These are phyloP conservation scores for Frieseomelitta varia DNA, from an alignment of 1,140 invertebrate genomes.

Conservation along the genomic window DNA sequence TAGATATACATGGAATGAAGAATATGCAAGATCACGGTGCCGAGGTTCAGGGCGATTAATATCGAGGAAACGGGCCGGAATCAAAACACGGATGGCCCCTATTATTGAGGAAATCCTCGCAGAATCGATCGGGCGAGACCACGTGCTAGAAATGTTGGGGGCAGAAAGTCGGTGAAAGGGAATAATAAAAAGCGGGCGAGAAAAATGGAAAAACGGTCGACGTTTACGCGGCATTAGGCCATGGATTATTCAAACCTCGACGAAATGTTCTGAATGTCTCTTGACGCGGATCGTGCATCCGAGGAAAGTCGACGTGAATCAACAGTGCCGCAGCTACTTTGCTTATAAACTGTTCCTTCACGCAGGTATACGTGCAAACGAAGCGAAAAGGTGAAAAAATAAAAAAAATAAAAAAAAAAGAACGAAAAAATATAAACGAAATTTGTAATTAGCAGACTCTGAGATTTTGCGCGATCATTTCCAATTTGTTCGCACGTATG, in stretches of 20 bases:
- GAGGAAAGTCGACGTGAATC: constrained; percentile 4
- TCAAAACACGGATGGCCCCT: constrained; percentile 14
- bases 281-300: constrained; percentile 31
- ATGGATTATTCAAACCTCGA: constrained; percentile 72
- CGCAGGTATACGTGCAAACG: too few relatives aligned
- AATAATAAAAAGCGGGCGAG: constrained; percentile 20
- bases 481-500: too few relatives aligned
- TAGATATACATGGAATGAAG: not conserved
- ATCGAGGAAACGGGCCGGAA: constrained; percentile 17
- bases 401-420: too few relatives aligned
- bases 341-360: not conserved
- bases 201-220: constrained; percentile 55
- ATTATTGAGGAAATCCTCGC: constrained; percentile 6
- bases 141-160: constrained; percentile 18
- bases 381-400: too few relatives aligned
- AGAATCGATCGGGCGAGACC: not conserved
- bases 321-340: constrained; percentile 17
- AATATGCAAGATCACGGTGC: not conserved
- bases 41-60: constrained; percentile 2
- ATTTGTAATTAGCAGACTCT: too few relatives aligned
- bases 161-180: constrained; percentile 15
- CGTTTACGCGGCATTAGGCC: constrained; percentile 71
- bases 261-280: constrained; percentile 59
- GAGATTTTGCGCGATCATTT: too few relatives aligned
- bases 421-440: too few relatives aligned